Conservation (phyloP, 2,113 vertebrate genomes). For the Suncus etruscus region DNA sequence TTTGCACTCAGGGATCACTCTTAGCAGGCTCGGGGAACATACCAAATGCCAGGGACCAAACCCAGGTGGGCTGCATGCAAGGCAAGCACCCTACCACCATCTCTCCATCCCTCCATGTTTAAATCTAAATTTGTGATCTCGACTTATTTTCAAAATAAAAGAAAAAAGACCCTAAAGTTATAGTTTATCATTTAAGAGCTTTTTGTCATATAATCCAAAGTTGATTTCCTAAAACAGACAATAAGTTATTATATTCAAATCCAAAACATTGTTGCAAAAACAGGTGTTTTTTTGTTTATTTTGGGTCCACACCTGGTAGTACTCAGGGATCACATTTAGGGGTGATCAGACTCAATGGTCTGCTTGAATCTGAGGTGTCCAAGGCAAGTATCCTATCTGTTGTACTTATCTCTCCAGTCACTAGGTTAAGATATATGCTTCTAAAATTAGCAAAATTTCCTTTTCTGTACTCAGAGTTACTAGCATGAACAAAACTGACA, state of each 20-base stretch:
- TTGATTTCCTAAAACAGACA: constrained; percentile 40
- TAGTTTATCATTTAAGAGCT: constrained; percentile 41
- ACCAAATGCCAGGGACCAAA: too few species aligned
- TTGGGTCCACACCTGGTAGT: too few species aligned
- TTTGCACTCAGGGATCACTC: too few species aligned
- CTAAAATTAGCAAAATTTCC: constrained; percentile 35
- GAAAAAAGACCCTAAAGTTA: constrained; percentile 6
- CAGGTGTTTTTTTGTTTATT: too few species aligned
- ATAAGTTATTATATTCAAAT: background rate
- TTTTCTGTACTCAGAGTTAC: constrained; percentile 3
- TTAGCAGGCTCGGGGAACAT: too few species aligned
- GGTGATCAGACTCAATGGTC: too few species aligned
- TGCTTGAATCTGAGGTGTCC: too few species aligned
- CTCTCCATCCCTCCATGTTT: constrained; percentile 14
- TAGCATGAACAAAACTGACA: background rate
- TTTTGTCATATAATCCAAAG: constrained; percentile 30
- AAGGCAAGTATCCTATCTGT: too few species aligned
- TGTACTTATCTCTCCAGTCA: background rate
- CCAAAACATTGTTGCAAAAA: constrained; percentile 11
- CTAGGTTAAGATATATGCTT: constrained; percentile 46
- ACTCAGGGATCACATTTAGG: too few species aligned
- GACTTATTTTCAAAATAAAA: constrained; percentile 34
- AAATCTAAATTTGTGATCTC: constrained; percentile 29
- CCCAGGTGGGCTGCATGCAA: too few species aligned
- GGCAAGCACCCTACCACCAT: too few species aligned